Conservation (phyloP, 2,888 invertebrate genomes). For the Himalopsyche japonica region DNA sequence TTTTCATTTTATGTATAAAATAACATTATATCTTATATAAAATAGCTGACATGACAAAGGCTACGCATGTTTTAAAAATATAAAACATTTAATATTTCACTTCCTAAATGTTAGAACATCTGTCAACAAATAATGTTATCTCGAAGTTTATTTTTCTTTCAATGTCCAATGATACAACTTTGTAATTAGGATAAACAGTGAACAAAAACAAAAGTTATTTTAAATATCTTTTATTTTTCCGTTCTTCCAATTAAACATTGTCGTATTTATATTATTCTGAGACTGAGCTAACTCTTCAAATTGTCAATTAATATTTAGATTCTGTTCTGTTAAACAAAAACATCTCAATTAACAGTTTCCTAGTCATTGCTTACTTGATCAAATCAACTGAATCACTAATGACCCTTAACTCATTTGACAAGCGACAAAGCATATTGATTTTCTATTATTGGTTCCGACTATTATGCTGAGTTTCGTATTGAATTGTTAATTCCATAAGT, state of each 20-base stretch:
- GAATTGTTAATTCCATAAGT: neutral
- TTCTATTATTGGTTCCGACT: neutral
- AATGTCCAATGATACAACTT: no score
- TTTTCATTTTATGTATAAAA: no score
- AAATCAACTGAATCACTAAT: neutral
- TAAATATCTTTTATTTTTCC: neutral
- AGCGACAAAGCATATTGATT: neutral
- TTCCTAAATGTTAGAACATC: no score
- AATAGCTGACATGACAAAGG: no score
- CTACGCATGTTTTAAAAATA: no score
- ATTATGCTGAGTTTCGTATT: neutral
- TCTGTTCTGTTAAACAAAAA: neutral
- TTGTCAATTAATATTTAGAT: neutral
- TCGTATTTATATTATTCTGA: neutral
- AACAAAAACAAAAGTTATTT: no score
- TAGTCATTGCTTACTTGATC: neutral
- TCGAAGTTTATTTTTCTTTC: no score
- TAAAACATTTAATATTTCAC: no score
- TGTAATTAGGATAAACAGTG: no score
- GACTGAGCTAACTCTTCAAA: neutral
- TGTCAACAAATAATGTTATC: no score
- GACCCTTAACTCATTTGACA: neutral
- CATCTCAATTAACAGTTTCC: neutral
- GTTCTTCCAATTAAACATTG: neutral
- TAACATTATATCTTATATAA: no score